Conservation (phyloP, 2,113 vertebrate species). For the Camarhynchus parvulus region DNA sequence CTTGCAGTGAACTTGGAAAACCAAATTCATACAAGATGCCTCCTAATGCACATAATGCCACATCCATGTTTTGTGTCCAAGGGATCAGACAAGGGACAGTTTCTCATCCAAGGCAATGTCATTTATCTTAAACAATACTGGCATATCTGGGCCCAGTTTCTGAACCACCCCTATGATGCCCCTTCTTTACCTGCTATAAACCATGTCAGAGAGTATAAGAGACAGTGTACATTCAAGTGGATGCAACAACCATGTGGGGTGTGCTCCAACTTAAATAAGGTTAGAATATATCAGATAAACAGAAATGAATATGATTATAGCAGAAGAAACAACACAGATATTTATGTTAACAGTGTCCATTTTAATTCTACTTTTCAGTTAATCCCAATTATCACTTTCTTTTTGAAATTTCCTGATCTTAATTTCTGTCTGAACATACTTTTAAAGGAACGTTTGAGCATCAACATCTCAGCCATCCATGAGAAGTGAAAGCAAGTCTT, state of each 20-base stretch:
- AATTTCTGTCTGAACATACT: slow-evolving; percentile 12
- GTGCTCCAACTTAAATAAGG: not conserved
- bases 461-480: slow-evolving; percentile 29
- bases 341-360: not conserved
- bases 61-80: not conserved
- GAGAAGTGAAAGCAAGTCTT: slow-evolving; percentile 29
- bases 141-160: not conserved
- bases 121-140: not conserved
- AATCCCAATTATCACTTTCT: not conserved
- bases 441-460: slow-evolving; percentile 32
- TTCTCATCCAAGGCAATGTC: not conserved
- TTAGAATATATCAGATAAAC: not conserved
- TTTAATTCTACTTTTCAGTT: not conserved
- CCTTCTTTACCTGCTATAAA: not conserved
- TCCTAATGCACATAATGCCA: not conserved
- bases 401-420: not conserved
- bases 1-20: not conserved
- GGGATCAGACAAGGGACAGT: not conserved
- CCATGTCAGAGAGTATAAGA: not conserved
- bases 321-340: not conserved
- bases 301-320: not conserved
- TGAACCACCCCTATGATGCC: not conserved
- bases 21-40: not conserved
- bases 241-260: not conserved
- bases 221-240: not conserved